Evolutionary conservation across 2,797 vertebrate genomes (phyloP).

Genomic region (Diplodus puntazzo): DNA sequence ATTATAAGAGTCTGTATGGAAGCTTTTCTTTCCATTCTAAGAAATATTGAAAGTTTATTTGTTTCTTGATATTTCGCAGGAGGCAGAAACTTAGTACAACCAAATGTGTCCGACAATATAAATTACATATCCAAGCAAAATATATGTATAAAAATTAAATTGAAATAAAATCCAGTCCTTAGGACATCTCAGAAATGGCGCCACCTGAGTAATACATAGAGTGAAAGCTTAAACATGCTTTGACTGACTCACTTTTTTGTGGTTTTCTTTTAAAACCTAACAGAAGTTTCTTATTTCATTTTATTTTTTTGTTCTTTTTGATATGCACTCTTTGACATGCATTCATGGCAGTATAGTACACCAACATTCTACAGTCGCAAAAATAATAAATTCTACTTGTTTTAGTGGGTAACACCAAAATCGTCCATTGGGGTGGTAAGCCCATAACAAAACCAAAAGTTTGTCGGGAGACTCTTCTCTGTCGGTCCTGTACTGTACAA

Average conservation of each 20-base stretch:
- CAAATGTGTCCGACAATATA: conserved; percentile 17
- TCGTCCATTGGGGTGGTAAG: neutral
- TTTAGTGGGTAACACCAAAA: conserved; percentile 12
- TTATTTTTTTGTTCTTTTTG: neutral
- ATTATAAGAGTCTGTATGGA: neutral
- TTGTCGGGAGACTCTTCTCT: conserved; percentile 3
- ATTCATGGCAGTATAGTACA: conserved; percentile 39
- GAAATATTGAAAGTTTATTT: conserved; percentile 21
- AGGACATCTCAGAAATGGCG: conserved; percentile 13
- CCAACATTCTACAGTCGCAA: conserved; percentile 35
- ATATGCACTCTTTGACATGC: conserved; percentile 43
- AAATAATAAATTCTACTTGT: conserved; percentile 4
- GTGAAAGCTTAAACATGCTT: conserved; percentile 43
- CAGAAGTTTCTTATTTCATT: neutral
- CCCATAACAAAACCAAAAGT: neutral
- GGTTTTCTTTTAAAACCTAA: neutral
- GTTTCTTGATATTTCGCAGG: conserved; percentile 12
- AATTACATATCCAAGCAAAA: conserved; percentile 17
- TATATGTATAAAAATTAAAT: neutral
- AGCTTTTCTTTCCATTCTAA: neutral
- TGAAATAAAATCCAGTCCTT: neutral
- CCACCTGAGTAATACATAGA: conserved; percentile 14
- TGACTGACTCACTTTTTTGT: neutral
- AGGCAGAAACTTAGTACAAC: conserved; percentile 35
- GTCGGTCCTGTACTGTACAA: conserved; percentile 5